Evolutionary conservation across 2,113 vertebrate species (phyloP).

Genomic region (Polypterus senegalus): DNA sequence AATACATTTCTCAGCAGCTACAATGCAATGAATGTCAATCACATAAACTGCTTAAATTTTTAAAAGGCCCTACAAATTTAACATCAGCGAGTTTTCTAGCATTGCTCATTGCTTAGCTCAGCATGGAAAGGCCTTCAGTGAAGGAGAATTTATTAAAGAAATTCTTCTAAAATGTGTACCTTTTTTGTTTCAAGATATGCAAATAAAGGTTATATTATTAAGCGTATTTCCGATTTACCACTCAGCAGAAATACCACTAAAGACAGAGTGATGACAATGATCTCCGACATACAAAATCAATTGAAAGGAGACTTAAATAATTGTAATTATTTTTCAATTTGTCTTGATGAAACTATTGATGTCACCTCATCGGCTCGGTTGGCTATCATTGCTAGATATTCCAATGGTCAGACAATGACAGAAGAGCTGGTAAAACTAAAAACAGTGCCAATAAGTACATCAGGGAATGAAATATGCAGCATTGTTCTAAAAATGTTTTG

Average conservation of each 20-base stretch:
- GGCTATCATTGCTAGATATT: conserved; percentile 7
- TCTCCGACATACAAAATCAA: too few species aligned
- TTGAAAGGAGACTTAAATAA: too few species aligned
- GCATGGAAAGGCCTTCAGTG: conserved; percentile 4
- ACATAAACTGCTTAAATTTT: too few species aligned
- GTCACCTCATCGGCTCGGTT: conserved; percentile 2
- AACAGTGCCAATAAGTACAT: conserved; percentile 17
- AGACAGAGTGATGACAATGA: neutral
- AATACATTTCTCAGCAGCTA: too few species aligned
- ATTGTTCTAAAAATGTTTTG: conserved; percentile 7
- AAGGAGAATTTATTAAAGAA: neutral
- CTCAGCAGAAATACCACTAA: conserved; percentile 2
- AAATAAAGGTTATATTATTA: conserved; percentile 10
- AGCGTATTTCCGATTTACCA: conserved; percentile 1
- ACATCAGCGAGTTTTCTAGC: conserved; percentile 4
- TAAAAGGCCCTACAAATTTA: neutral
- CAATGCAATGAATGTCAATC: too few species aligned
- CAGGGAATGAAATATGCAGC: conserved; percentile 11
- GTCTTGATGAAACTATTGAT: neutral
- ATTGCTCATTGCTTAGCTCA: conserved; percentile 8
- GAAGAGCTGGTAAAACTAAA: conserved; percentile 5
- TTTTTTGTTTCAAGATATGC: conserved; percentile 10
- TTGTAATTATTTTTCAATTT: too few species aligned
- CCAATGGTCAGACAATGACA: conserved; percentile 8
- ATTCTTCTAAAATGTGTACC: neutral